phyloP scores from a whole-genome alignment of 2,113 vertebrate species.

The Myiozetetes cayanensis region DNA sequence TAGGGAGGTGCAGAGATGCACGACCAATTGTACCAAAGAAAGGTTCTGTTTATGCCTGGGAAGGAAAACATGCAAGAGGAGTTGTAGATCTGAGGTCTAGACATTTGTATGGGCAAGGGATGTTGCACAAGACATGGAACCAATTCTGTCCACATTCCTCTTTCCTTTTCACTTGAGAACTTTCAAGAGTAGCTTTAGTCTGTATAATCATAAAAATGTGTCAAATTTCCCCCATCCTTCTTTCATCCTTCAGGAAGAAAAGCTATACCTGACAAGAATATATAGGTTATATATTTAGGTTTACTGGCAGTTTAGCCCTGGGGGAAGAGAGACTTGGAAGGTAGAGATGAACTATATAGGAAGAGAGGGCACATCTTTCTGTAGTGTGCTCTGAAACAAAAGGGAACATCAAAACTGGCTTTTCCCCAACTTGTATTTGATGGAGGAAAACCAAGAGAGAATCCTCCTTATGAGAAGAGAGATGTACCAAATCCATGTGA shows the following conservation, averaged over 20 bases:
- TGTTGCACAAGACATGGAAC: not conserved
- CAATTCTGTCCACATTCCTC: accelerated
- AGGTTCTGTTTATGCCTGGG: not conserved
- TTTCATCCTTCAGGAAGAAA: not conserved
- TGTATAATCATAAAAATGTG: not conserved
- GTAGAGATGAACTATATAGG: not conserved
- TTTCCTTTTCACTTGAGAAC: not conserved
- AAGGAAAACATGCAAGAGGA: not conserved
- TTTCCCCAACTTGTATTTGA: accelerated
- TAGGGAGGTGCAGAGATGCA: not conserved
- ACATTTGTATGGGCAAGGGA: not conserved
- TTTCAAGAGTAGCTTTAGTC: not conserved
- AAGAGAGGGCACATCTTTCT: not conserved
- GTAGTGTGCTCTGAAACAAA: not conserved
- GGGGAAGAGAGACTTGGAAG: not conserved
- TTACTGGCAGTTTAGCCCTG: not conserved
- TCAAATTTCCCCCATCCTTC: not conserved
- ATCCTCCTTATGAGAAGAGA: not conserved
- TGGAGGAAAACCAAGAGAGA: not conserved
- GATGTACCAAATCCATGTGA: not conserved
- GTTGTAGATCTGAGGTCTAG: not conserved
- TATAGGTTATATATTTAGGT: not conserved
- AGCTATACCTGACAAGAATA: not conserved
- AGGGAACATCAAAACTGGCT: not conserved
- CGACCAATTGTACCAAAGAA: not conserved